Evolutionary conservation across 2,113 vertebrate species (phyloP), one percentile per base, ranked within the genome.

Genomic region (Ciconia maguari): DNA sequence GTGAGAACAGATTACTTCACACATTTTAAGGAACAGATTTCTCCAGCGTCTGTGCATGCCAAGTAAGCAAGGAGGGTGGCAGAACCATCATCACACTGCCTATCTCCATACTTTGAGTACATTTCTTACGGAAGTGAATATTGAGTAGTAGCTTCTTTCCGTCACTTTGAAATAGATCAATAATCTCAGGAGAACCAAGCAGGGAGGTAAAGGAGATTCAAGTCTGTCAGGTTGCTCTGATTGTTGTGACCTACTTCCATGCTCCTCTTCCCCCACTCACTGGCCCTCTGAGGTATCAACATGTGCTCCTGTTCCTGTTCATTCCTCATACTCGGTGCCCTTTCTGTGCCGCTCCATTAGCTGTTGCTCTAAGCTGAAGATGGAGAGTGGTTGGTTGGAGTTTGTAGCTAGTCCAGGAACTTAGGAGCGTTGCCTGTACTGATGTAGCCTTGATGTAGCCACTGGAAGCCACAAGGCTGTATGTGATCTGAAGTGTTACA

Each of bases 21-120:
- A 66, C 72, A 22, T 93, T 92, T 95, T 88, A 66, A 49, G 42
- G 55, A 89, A 75, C 72, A 81, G 89, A 80, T 86, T 90, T 81
- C 48, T 86, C 22, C 62, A 69, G 54, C 85, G 51, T 80, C 61
- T 88, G 34, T 91, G 49, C 25, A 24, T 69, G 71, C 57, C 58
- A 70, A 88, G 64, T 74, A 88, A 90, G 48, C 57, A 49, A 80
- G 36, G 68, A 93, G 27, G 55, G 58, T 89, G 76, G 60, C 86
- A 94, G 68, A 86, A 92, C 9, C 79, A 86, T 70, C 64, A n/a
- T 70, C 46, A 6, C 16, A n/a, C 38, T 71, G 68, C 75, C 51
- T 83, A 8, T 51, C 70, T 77, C 54, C 42, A 25, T 66, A 29
- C 25, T 83, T 72, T 25, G 41, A 26, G 27, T 62, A 48, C 29